Evolutionary conservation across 1,140 invertebrate genomes (phyloP).

Genomic region (Pseudomyrmex sp.): DNA sequence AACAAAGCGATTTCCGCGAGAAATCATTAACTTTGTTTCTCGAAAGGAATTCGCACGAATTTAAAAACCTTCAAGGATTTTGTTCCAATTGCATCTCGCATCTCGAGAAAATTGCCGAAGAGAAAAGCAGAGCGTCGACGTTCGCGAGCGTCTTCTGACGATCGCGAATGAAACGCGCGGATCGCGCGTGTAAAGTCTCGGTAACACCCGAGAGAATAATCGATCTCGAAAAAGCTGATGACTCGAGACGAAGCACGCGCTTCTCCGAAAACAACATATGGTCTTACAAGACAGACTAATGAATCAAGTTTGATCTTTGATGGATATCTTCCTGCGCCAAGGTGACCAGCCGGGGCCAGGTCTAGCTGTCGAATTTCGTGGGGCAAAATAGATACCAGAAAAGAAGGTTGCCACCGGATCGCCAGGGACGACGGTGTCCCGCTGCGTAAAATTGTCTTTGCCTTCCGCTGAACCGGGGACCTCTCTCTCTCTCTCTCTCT

Average conservation of each 20-base stretch:
- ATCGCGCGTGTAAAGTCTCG: background rate
- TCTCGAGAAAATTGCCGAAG: background rate
- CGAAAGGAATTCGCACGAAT: background rate
- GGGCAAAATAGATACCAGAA: constrained; percentile 78
- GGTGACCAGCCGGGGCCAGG: constrained; percentile 49
- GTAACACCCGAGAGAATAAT: constrained; percentile 1
- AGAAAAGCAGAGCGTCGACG: no score
- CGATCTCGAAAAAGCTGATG: constrained; percentile 15
- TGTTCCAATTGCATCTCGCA: background rate
- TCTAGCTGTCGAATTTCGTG: constrained; percentile 80
- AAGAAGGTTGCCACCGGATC: constrained; percentile 76
- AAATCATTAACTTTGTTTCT: no score
- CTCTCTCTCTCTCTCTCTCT: constrained; percentile 42
- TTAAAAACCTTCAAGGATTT: background rate
- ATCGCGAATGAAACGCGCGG: no score
- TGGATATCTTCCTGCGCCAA: constrained; percentile 53
- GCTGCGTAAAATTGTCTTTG: constrained; percentile 86
- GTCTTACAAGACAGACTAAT: constrained; percentile 31
- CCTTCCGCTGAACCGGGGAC: constrained; percentile 80
- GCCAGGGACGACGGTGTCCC: constrained; percentile 76
- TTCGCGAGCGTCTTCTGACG: background rate
- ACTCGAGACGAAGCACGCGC: constrained; percentile 20
- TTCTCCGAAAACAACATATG: constrained; percentile 34
- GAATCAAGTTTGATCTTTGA: constrained; percentile 76
- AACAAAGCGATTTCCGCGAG: background rate